Evolutionary conservation across 2,797 vertebrate species (phyloP), one percentile per base, ranked within the genome.

Genomic region (Microctenopoma steveboyesi): DNA sequence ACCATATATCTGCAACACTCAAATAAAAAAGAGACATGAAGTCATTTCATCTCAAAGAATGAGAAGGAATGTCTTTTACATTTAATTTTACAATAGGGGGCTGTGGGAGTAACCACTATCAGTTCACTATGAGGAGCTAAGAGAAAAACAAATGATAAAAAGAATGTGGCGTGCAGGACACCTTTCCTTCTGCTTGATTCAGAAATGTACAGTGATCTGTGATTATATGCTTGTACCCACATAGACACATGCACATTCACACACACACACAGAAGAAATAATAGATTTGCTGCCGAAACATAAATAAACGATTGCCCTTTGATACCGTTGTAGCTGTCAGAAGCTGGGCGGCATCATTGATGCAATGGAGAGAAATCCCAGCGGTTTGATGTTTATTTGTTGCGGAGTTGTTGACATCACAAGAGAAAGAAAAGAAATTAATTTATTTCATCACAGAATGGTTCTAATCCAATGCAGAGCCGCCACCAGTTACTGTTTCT

Each of bases 231-330:
- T 7, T 15, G 22, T 43, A 69, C 56, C 50, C 53, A 53, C 45
- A 45, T 37, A 18, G 10, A 33, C 64, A 57, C 52, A 14, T 16
- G 40, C 51, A 16, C 37, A 9, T 25, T 22, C 27, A 12, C 46
- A 40, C 10, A n/a, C 8, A 72, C 72, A 68, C 54, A 33, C 9
- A 3, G 11, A 71, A 59, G 72, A 84, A 81, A 84, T 76, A 82
- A 86, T 78, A 39, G 72, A 88, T 83, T 86, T 88, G 55, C 70
- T 66, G 66, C 82, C 5, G 33, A 45, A 82, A 82, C 80, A 76
- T 83, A 78, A 89, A 91, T 84, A 71, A 90, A 80, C 69, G 74
- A 74, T 83, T 90, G 83, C 60, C 85, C 82, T 93, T 90, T 92
- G 79, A 90, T 87, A 75, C 54, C 52, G 57, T 61, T 81, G 82